Base-by-base conservation (phyloP, 2,888 invertebrate genomes). In the Zhuqinia jingwanae region DNA sequence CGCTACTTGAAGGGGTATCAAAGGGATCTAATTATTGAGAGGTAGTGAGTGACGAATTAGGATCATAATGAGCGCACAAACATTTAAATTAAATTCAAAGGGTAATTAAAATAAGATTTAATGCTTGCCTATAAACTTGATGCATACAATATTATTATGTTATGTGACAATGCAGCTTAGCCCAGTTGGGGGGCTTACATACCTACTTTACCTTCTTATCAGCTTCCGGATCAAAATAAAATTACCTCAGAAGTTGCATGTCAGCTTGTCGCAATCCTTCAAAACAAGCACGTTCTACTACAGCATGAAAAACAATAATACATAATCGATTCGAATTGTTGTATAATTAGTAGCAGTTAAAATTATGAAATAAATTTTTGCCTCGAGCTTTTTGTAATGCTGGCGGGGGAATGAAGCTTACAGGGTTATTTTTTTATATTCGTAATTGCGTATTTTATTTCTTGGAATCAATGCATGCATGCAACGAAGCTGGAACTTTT, bases 201-300 rank as follows among this genome's bases (percentile, higher is more conserved):
- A 30, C 15, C 13, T 20, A 45, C 68, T n/a, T 42, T 15, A 17
- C 68, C 47, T 13, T n/a, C 42, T 76, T 76, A 76, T 76, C 76
- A 58, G 76, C 25, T 76, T 58, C 76, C 56, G 56, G 58, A 76
- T 76, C 76, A 75, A 76, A n/a, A 22, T 20, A 58, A 20, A 58
- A 8, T 58, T 58, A 58, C 58, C 58, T 8, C 58, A 20, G 50
- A 50, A 50, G 36, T 36, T 36, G 8, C 36, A 36, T 6, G 36
- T 36, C 3, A 6, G 5, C 50, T 13, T 50, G 50, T 50, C 8
- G 42, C 42, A 42, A 42, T 8, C 5, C 5, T 42, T 8, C 11
- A 11, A 5, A 42, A 8, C 5, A 42, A 8, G 11, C 42, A 42
- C 5, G 5, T 42, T 42, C 5, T 42, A 11, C 42, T 5, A 8